phyloP scores from a whole-genome alignment of 2,888 invertebrate genomes.

The Coleophora deauratella region DNA sequence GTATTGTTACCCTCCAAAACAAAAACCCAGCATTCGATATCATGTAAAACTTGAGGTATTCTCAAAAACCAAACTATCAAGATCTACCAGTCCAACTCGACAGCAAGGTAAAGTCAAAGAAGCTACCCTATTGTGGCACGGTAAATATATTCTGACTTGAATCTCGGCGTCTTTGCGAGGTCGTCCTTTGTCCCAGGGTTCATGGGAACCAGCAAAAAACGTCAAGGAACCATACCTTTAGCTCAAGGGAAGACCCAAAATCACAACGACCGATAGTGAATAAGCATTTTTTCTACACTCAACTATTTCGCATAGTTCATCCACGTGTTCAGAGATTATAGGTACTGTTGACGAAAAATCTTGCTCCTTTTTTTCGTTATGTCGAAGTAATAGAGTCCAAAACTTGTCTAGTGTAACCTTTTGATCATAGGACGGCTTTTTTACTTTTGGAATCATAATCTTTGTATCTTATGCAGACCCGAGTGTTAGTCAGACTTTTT shows the following conservation, averaged over 20 bases:
- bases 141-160: conserved; percentile 70
- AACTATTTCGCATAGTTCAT: conserved; percentile 25
- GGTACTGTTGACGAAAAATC: conserved; percentile 14
- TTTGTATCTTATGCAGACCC: conserved; percentile 39
- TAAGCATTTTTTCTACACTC: conserved; percentile 61
- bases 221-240: conserved; percentile 26
- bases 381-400: too few relatives aligned
- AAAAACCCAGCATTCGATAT: too few relatives aligned
- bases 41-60: too few relatives aligned
- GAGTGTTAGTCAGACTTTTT: conserved; percentile 3
- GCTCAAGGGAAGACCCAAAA: conserved; percentile 49
- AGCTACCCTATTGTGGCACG: conserved; percentile 65
- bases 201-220: conserved; percentile 72
- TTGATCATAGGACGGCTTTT: conserved; percentile 8
- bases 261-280: conserved; percentile 55
- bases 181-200: conserved; percentile 68
- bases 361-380: too few relatives aligned
- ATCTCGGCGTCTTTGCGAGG: conserved; percentile 63
- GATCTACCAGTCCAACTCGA: conserved; percentile 17
- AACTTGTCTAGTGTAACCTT: too few relatives aligned
- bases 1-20: too few relatives aligned
- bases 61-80: conserved; percentile 33
- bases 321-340: conserved; percentile 65
- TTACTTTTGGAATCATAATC: conserved; percentile 49
- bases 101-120: conserved; percentile 61